Evolutionary conservation across 2,797 vertebrate species (phyloP), one percentile per base, ranked within the genome.

Genomic region (Sarcoramphus papa): DNA sequence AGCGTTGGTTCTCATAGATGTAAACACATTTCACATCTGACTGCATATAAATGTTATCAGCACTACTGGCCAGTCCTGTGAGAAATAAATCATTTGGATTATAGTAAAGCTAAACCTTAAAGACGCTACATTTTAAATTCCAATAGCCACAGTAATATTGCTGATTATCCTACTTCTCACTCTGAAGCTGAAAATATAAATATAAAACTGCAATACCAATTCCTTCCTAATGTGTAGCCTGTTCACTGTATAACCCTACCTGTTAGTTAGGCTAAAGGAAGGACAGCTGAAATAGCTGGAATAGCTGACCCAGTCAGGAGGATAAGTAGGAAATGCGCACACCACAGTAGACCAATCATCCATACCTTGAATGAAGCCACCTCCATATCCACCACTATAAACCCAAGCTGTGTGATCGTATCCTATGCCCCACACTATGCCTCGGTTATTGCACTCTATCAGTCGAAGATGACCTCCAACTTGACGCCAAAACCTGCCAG

Each of bases 1-100:
- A 99, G 64, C 99, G 99, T 95, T 99, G 99, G 97, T 99, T 99
- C 98, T 99, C 99, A 9, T 99, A 99, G 96, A 99, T 99, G 96
- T 98, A 98, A 90, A 99, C 97, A 9, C 98, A 98, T 97, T 99
- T 99, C 83, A 99, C 98, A 12, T 99, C 99, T 0, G 98, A 98
- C 98, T 99, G 99, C 0, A 98, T 98, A 73, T 99, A 98, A 94
- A 99, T 98, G 88, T 99, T 99, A 76, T 99, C 99, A 15, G 98
- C 98, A 88, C 99, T 99, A 95, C 99, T 99, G 93, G 98, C 97
- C 96, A 99, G 95, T 11, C 99, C 84, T 98, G 81, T 1, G 59
- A 96, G 45, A 75, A 87, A 72, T 5, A 91, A 78, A 72, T 24
- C 1, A 45, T 22, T 14, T 73, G 59, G 74, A 31, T 86, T 51